Evolutionary conservation across 2,113 vertebrate species (phyloP).

Genomic region (Brachyistius frenatus): DNA sequence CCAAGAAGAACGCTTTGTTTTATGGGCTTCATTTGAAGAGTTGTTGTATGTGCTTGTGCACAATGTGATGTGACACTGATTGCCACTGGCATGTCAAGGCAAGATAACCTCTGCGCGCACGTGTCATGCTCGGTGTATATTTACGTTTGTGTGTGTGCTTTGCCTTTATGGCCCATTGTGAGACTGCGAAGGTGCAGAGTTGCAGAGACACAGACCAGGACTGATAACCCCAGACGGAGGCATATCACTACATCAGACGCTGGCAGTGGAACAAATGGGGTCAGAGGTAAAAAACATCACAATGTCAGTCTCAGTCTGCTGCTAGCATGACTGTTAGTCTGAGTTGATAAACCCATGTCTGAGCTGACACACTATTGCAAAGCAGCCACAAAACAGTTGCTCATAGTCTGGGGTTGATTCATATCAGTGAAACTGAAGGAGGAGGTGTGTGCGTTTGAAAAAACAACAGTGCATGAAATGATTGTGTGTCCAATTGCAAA

Average conservation of each 20-base stretch:
- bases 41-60: slow-evolving; percentile 23
- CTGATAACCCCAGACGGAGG: slow-evolving; percentile 60
- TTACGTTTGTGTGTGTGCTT: slow-evolving; percentile 21
- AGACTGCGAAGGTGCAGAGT: slow-evolving; percentile 50
- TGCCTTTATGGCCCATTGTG: slow-evolving; percentile 42
- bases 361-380: slow-evolving; percentile 17
- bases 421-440: slow-evolving; percentile 18
- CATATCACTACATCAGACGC: slow-evolving; percentile 61
- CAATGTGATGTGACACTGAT: slow-evolving; percentile 68
- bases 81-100: slow-evolving; percentile 47
- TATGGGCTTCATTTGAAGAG: slow-evolving; percentile 48
- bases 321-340: slow-evolving; percentile 32
- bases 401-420: slow-evolving; percentile 43
- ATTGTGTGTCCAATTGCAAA: slow-evolving; percentile 60
- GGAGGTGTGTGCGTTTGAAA: slow-evolving; percentile 8
- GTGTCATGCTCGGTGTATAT: slow-evolving; percentile 30
- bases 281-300: slow-evolving; percentile 70
- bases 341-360: slow-evolving; percentile 39
- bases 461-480: slow-evolving; percentile 51
- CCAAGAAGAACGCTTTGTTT: slow-evolving; percentile 57
- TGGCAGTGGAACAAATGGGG: slow-evolving; percentile 73
- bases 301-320: slow-evolving; percentile 57
- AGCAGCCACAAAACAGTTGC: slow-evolving; percentile 26
- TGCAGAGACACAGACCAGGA: slow-evolving; percentile 38
- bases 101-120: slow-evolving; percentile 54